These are phyloP conservation scores for Drosophila cardini DNA, from an alignment of 1,140 invertebrate species.

Conservation along the genomic window DNA sequence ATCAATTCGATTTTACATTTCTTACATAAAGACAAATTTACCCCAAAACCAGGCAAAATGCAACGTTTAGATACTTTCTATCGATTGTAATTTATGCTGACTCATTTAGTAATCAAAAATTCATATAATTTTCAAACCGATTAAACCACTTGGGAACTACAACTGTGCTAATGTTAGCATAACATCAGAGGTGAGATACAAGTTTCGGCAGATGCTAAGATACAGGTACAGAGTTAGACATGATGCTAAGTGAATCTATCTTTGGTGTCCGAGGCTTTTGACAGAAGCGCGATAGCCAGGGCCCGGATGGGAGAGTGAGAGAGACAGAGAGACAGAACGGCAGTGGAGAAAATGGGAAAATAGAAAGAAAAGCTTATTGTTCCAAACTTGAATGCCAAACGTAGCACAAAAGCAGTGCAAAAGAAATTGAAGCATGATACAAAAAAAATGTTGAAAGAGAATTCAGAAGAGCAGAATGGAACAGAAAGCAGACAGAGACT, in stretches of 20 bases:
- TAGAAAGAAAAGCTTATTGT: conserved; percentile 63
- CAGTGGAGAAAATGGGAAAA: conserved; percentile 20
- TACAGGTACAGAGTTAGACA: background rate
- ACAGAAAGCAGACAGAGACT: conserved; percentile 46
- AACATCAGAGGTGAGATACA: background rate
- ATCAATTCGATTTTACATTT: too few species aligned
- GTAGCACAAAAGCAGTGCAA: conserved; percentile 63
- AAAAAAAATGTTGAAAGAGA: conserved; percentile 41
- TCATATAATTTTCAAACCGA: too few species aligned
- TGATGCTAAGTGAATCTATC: background rate
- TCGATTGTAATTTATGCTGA: too few species aligned
- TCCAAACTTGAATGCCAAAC: conserved; percentile 55
- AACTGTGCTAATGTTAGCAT: background rate
- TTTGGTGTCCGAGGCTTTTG: background rate
- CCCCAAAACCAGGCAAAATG: too few species aligned
- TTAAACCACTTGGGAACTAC: too few species aligned
- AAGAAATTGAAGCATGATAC: conserved; percentile 57
- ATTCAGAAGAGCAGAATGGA: conserved; percentile 38
- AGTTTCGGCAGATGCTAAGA: background rate
- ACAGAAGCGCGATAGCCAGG: background rate
- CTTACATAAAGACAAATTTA: too few species aligned
- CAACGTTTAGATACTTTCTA: too few species aligned
- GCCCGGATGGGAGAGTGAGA: background rate
- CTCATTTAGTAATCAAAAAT: too few species aligned
- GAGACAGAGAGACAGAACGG: conserved; percentile 2